Evolutionary conservation across 1,140 invertebrate genomes (phyloP).

Genomic region (Drosophila arizonae): DNA sequence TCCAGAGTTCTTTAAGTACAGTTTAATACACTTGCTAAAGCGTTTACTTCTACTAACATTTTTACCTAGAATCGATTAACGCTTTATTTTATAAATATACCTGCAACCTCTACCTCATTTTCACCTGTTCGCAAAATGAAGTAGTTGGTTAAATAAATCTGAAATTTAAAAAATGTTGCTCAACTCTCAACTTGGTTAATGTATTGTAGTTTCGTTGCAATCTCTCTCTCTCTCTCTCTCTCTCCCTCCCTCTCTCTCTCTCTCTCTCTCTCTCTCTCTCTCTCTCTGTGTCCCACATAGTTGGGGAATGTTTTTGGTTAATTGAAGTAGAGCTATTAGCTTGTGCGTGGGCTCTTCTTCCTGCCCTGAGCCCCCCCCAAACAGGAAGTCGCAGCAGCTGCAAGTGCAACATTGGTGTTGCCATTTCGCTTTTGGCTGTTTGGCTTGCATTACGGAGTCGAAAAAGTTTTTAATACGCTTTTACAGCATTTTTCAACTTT

Average conservation of each 20-base stretch:
- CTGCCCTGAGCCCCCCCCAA: background rate
- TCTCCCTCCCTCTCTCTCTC: no score
- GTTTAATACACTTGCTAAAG: no score
- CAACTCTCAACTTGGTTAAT: background rate
- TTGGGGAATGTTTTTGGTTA: constrained; percentile 10
- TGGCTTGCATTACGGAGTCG: constrained; percentile 45
- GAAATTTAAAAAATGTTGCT: background rate
- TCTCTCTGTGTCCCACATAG: background rate
- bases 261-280: no score
- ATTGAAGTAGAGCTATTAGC: constrained; percentile 10
- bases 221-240: no score
- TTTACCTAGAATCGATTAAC: no score
- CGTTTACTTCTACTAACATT: no score
- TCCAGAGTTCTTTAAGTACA: no score
- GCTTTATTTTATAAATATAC: no score
- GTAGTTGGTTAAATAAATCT: no score
- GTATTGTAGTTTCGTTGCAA: background rate
- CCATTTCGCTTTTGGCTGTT: constrained; percentile 55
- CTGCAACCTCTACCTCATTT: no score
- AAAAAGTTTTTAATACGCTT: constrained; percentile 74
- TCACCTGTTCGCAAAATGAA: no score
- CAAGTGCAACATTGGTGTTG: constrained; percentile 43
- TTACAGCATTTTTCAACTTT: constrained; percentile 61
- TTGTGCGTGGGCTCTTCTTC: constrained; percentile 2
- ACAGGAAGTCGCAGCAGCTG: constrained; percentile 2